Evolutionary conservation across 1,140 invertebrate species (phyloP).

Genomic region (Euwallacea similis): DNA sequence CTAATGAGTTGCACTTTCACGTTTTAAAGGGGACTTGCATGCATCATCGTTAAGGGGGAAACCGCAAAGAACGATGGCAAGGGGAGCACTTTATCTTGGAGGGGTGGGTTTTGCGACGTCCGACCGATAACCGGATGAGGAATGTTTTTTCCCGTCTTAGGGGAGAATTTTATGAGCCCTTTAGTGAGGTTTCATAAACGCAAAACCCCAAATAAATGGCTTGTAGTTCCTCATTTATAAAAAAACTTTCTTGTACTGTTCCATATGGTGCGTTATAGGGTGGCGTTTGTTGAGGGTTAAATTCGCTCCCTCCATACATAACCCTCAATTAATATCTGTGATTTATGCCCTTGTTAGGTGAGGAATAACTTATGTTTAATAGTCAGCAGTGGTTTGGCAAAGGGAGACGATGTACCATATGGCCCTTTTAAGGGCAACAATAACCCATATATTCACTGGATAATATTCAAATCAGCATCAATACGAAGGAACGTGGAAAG

Average conservation of each 20-base stretch:
- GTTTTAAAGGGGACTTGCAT: conserved; percentile 20
- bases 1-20: conserved; percentile 13
- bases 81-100: conserved; percentile 21
- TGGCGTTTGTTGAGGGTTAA: too few relatives aligned
- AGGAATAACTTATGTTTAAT: conserved; percentile 8
- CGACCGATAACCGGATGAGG: conserved; percentile 32
- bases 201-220: conserved; percentile 13
- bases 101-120: conserved; percentile 2
- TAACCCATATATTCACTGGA: too few relatives aligned
- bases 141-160: conserved; percentile 27
- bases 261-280: too few relatives aligned
- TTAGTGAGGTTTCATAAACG: conserved; percentile 19
- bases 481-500: not conserved
- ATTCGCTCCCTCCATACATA: not conserved
- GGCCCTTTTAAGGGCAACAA: too few relatives aligned
- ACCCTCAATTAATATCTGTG: not conserved
- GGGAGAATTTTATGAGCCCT: conserved; percentile 21
- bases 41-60: conserved; percentile 23
- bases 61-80: conserved; percentile 22
- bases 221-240: conserved; percentile 1
- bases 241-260: too few relatives aligned
- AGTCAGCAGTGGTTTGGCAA: not conserved
- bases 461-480: too few relatives aligned
- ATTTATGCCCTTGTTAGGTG: conserved; percentile 2
- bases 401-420: too few relatives aligned